A percentile compares a stretch with the other conserved stretches of the same genome.
These are phyloP conservation scores for Anthoscopus minutus DNA, from an alignment of 2,113 vertebrate genomes.

Conservation along the genomic window DNA sequence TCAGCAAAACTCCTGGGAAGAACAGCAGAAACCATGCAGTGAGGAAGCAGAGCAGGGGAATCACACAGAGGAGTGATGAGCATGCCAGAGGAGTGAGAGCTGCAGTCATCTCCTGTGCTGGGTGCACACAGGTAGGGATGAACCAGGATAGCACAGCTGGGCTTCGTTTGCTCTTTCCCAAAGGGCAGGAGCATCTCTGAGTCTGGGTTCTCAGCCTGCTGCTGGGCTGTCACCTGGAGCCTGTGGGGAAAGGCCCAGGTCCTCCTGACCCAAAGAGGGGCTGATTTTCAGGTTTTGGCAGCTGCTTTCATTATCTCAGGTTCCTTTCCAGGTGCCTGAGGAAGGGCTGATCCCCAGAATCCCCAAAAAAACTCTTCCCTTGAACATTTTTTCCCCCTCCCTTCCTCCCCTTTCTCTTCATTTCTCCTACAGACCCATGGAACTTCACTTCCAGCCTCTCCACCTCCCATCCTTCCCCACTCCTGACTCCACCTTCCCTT, in stretches of 20 bases:
- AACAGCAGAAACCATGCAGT: not conserved
- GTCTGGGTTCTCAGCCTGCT: not conserved
- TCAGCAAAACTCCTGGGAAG: not conserved
- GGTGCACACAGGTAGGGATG: accelerated
- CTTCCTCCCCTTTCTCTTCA: not conserved
- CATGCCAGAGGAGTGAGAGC: not conserved
- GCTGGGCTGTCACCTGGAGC: not conserved
- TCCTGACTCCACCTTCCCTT: not conserved
- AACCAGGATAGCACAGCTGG: not conserved
- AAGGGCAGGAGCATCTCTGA: not conserved
- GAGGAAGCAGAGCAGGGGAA: not conserved
- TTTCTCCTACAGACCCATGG: not conserved
- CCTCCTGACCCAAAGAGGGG: not conserved
- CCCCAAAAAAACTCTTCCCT: not conserved
- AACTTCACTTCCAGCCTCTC: not conserved
- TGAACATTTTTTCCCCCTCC: not conserved
- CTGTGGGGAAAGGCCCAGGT: not conserved
- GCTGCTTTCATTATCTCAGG: not conserved
- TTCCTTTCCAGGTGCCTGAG: not conserved
- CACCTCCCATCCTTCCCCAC: not conserved
- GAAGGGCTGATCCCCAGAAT: not conserved
- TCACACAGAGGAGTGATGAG: not conserved
- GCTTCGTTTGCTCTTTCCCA: not conserved
- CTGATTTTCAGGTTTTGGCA: not conserved
- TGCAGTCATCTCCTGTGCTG: not conserved